Base-by-base conservation (phyloP, 1,140 invertebrate genomes). In the Vollenhovia emeryi region DNA sequence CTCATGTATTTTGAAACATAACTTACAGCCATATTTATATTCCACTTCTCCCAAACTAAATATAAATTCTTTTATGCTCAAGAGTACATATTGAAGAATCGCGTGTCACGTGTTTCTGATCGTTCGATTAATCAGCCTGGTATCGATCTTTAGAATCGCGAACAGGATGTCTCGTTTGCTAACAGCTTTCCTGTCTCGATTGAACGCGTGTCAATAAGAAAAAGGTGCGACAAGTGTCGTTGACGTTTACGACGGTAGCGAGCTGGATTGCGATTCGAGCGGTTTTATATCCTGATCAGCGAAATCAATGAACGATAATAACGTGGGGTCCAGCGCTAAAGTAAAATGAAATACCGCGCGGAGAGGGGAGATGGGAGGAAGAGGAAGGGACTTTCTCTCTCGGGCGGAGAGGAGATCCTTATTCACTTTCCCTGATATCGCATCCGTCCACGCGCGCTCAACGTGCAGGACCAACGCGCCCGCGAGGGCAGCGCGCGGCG, bases 361-460 rank as follows among this genome's bases (percentile, higher is more conserved):
- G 24, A 45, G 21, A 36, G 4, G 83, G 57, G 60, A 50, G n/a
- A 11, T 21, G 18, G 27, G 78, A 86, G 57, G 68, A 87, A 86
- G 64, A 87, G 85, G 89, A 76, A 91, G 91, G 87, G 91, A 92
- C 92, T 93, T 93, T 93, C 92, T 92, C 92, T 86, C 86, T 74
- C 86, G 69, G 68, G 45, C 15, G 27, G 73, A 76, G 88, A 78
- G 87, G 89, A 86, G 89, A 93, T 93, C 90, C 91, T 93, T 93
- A 87, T 84, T 91, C 88, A 86, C 92, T 93, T 93, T 93, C 92
- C 91, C 92, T 92, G 91, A 91, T 91, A 87, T 62, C 80, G 73
- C 33, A 66, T 87, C 71, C 50, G 57, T 78, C 30, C 40, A 13
- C 7, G 36, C 50, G 30, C n/a, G 24, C 13, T 7, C 18, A 33